Evolutionary conservation across 2,113 vertebrate species (phyloP), one percentile per base, ranked within the genome.

Genomic region (Platanista minor): DNA sequence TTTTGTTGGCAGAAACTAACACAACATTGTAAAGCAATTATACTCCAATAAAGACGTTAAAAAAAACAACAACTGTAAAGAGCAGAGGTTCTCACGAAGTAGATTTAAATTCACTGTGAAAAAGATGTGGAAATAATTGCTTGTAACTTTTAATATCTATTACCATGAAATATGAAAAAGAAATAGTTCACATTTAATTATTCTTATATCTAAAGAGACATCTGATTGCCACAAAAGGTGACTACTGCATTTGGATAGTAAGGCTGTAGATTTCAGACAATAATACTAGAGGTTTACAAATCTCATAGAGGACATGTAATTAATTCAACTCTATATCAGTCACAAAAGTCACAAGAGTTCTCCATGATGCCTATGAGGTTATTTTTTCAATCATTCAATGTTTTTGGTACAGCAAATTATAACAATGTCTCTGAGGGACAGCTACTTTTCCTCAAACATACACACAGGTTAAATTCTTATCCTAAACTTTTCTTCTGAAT

Each of bases 171-270:
- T 74, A 33, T 90, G 33, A 27, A 87, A 69, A 89, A 87, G 31
- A 10, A 91, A 6, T 83, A 91, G 78, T 95, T 91, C 61, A 78
- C 20, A 78, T 78, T 88, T 89, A 90, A 62, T 81, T 95, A 91
- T 78, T 83, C 21, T 90, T 29, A 78, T 21, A 29, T 72, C 31
- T 96, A 82, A 89, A 67, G 41, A 78, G 41, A 89, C 36, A 54
- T 77, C 23, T 84, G 41, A 90, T 54, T 92, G 72, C 39, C 27
- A 64, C 31, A 72, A 77, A 96, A 61, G 0, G 17, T 86, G 13
- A 81, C 12, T 69, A 21, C 57, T 87, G 27, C 36, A 75, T 77
- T 94, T 36, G 1, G 61, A 46, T 46, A 90, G 18, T 87, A 84
- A 93, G 29, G 4, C 17, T 90, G 69, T 82, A 90, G 25, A n/a